A percentile compares a stretch with the other conserved stretches of the same genome.
Evolutionary conservation across 2,113 vertebrate species (phyloP).

Genomic region (Tetrax tetrax): DNA sequence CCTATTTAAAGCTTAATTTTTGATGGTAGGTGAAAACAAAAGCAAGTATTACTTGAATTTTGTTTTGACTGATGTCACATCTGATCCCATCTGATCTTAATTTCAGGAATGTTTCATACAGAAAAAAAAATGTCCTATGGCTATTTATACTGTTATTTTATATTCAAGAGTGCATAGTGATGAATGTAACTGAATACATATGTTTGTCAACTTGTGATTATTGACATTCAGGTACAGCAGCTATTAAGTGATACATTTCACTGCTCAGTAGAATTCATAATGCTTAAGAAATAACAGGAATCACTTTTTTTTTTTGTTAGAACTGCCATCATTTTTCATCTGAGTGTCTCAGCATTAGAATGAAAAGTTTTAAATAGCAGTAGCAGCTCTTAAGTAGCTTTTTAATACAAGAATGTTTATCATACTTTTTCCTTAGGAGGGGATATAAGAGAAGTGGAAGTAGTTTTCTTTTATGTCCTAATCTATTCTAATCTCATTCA

Average conservation of each 20-base stretch:
- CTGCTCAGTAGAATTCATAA: not conserved
- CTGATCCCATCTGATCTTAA: not conserved
- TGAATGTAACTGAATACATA: not conserved
- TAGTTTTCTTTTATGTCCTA: not conserved
- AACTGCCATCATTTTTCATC: not conserved
- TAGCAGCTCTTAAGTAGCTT: not conserved
- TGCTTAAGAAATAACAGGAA: not conserved
- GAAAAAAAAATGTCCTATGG: not conserved
- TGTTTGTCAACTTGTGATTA: not conserved
- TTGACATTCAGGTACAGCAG: not conserved
- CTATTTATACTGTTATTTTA: not conserved
- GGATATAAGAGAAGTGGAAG: not conserved
- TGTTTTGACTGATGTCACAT: not conserved
- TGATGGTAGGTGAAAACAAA: not conserved
- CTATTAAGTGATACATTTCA: not conserved
- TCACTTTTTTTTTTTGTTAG: not conserved
- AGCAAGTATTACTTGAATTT: not conserved
- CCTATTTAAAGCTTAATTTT: not conserved
- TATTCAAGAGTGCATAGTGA: not conserved
- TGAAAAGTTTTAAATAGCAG: not conserved
- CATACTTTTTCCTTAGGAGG: not conserved
- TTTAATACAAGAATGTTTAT: not conserved
- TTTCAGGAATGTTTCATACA: not conserved
- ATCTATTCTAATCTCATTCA: not conserved
- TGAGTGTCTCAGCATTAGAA: not conserved